phyloP scores from a whole-genome alignment of 2,113 vertebrate genomes.

The Motacilla tschutschensis region DNA sequence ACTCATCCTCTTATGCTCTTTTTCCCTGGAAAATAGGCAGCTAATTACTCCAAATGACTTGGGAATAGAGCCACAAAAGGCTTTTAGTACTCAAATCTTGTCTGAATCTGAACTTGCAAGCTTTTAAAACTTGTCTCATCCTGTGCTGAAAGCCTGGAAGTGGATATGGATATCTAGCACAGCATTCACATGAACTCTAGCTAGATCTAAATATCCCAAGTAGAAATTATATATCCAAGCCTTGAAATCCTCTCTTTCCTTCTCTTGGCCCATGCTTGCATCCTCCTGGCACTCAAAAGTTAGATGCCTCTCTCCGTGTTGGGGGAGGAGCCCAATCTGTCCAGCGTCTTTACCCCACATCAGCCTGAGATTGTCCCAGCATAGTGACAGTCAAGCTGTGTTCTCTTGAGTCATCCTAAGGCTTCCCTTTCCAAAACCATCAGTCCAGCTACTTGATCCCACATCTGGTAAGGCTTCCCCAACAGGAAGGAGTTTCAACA shows the following conservation, averaged over 20 bases:
- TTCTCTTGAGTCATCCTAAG: not conserved
- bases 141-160: not conserved
- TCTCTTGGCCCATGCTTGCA: not conserved
- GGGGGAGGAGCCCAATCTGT: rapidly evolving
- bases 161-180: not conserved
- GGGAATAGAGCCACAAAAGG: not conserved
- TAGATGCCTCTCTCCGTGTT: not conserved
- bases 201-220: not conserved
- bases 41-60: not conserved
- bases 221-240: not conserved
- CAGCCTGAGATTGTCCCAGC: not conserved
- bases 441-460: no score
- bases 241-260: not conserved
- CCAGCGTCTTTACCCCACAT: not conserved
- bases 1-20: not conserved
- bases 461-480: not conserved
- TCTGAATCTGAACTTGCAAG: not conserved
- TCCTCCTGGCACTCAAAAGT: not conserved
- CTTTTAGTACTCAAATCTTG: not conserved
- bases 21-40: not conserved
- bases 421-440: not conserved
- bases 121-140: not conserved
- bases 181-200: not conserved
- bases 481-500: not conserved
- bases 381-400: not conserved